Evolutionary conservation across 1,140 invertebrate genomes (phyloP), one percentile per base, ranked within the genome.

Genomic region (Drosophila saltans): DNA sequence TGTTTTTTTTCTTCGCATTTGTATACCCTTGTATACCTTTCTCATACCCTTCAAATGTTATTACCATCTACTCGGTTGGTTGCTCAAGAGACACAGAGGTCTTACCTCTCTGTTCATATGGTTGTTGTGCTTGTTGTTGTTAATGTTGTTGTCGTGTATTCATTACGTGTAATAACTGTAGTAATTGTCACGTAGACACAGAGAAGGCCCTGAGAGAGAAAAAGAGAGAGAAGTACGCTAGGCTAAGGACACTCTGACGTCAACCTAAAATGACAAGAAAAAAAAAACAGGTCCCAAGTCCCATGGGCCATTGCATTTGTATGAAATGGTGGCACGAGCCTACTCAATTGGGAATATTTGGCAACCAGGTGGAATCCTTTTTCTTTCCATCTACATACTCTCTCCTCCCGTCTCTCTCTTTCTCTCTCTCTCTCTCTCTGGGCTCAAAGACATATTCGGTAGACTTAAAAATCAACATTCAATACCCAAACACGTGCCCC

Each of bases 71-170:
- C 21, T 21, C 16, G 16, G 45, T 21, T 48, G 45, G 16, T 48
- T 48, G 5, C 21, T 52, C 2, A 52, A 52, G 21, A 52, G 45
- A 24, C 45, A 11, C 6, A 24, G n/a, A 52, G 45, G 45, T 52
- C 45, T 52, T 24, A 52, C 45, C 21, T 52, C 45, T 24, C 45
- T 24, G 45, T 52, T 72, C 33, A 68, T 56, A 52, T 52, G 45
- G 45, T 52, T 52, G 45, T 24, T 48, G 45, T 48, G n/a, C 16
- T 45, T 48, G 45, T 21, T 48, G 16, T 48, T 48, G 45, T 26
- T 52, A 52, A 52, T 52, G 45, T 52, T 52, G 45, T 52, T 52
- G 45, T 52, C 45, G 9, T 52, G 45, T 52, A 52, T 52, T 52
- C 45, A 52, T 52, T 52, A 52, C 45, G 45, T 52, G 45, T 52